phyloP scores from a whole-genome alignment of 1,140 invertebrate genomes.

The Elymnias hypermnestra region DNA sequence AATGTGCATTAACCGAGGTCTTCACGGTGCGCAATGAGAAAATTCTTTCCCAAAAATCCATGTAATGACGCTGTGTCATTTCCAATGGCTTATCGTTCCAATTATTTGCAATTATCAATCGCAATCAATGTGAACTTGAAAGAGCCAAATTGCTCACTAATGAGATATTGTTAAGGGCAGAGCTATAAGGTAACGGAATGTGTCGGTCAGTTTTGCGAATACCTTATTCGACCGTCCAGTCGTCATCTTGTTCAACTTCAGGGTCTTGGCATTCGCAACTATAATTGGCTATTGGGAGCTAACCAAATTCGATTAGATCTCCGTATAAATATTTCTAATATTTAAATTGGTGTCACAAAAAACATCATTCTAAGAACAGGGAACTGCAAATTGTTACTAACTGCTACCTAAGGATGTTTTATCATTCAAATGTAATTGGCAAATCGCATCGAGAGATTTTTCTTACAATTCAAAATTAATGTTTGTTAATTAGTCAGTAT shows the following conservation, averaged over 20 bases:
- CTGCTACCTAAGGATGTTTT: too few species aligned
- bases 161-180: conserved; percentile 15
- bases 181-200: conserved; percentile 33
- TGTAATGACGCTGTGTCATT: conserved; percentile 1
- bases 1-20: not conserved
- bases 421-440: too few species aligned
- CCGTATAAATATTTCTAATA: conserved; percentile 17
- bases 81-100: not conserved
- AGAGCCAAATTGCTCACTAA: conserved; percentile 14
- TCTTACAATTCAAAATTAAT: too few species aligned
- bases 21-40: not conserved
- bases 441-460: too few species aligned
- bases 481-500: too few species aligned
- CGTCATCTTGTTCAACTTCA: conserved; percentile 48
- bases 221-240: conserved; percentile 16
- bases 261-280: conserved; percentile 32
- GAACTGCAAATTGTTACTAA: not conserved
- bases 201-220: conserved; percentile 32
- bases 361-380: conserved; percentile 3
- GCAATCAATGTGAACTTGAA: conserved; percentile 8
- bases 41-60: not conserved
- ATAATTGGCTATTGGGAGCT: conserved; percentile 46
- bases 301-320: conserved; percentile 13
- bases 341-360: not conserved
- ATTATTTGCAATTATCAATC: conserved; percentile 16